phyloP scores from a whole-genome alignment of 2,113 vertebrate genomes.

The Limnothrissa miodon region DNA sequence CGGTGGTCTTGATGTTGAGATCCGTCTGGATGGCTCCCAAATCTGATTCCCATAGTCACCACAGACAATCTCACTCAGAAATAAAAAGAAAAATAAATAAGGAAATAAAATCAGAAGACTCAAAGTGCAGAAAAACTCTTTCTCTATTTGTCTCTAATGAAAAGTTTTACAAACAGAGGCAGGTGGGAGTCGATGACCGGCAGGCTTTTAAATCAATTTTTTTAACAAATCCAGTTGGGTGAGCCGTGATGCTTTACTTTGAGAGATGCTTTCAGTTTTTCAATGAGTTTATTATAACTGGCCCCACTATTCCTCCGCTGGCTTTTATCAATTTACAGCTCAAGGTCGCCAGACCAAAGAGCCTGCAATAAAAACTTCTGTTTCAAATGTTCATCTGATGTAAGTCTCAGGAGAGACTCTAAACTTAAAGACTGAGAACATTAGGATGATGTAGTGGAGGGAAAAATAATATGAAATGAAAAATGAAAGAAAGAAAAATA shows the following conservation, averaged over 20 bases:
- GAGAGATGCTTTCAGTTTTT: neutral
- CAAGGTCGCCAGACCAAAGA: neutral
- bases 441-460: no score
- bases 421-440: no score
- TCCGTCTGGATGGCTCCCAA: neutral
- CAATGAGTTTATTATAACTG: neutral
- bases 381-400: neutral
- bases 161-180: neutral
- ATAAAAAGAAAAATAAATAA: neutral
- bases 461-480: no score
- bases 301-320: neutral
- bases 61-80: neutral
- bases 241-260: neutral
- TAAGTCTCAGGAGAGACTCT: neutral
- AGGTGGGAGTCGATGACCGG: neutral
- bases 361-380: neutral
- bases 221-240: neutral
- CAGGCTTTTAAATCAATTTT: neutral
- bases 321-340: neutral
- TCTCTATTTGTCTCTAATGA: neutral
- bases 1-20: neutral
- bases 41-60: neutral
- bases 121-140: neutral
- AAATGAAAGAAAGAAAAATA: no score
- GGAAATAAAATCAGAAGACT: neutral